Conservation (phyloP, 2,888 invertebrate species). For the Drosophila rellima region DNA sequence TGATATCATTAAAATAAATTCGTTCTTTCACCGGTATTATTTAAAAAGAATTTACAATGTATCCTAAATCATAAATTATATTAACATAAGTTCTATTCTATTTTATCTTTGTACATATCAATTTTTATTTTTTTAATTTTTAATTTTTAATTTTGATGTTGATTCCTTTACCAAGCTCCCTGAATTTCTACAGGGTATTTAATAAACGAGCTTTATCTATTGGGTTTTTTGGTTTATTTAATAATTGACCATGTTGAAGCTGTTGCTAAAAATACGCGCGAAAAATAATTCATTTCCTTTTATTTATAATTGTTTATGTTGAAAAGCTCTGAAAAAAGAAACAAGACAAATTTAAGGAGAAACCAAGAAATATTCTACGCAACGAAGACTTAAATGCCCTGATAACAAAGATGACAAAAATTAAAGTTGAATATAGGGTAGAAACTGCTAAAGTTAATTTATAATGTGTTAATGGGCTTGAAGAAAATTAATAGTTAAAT, state of each 20-base stretch:
- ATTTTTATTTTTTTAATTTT: too few species aligned
- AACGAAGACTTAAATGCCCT: conserved; percentile 26
- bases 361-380: background rate
- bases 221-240: conserved; percentile 7
- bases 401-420: background rate
- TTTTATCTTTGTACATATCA: background rate
- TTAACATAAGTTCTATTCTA: too few species aligned
- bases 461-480: background rate
- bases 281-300: conserved; percentile 37
- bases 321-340: conserved; percentile 28
- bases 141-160: background rate
- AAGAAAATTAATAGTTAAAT: background rate
- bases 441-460: background rate
- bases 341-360: conserved; percentile 22
- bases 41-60: too few species aligned
- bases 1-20: background rate
- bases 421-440: background rate
- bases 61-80: too few species aligned
- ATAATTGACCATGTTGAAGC: conserved; percentile 15
- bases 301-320: conserved; percentile 63
- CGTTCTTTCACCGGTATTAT: too few species aligned
- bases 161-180: background rate
- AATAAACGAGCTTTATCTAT: background rate
- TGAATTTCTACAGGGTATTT: conserved; percentile 21
- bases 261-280: conserved; percentile 33